Evolutionary conservation across 2,888 invertebrate species (phyloP), one percentile per base, ranked within the genome.

Genomic region (Ellobium chinense): DNA sequence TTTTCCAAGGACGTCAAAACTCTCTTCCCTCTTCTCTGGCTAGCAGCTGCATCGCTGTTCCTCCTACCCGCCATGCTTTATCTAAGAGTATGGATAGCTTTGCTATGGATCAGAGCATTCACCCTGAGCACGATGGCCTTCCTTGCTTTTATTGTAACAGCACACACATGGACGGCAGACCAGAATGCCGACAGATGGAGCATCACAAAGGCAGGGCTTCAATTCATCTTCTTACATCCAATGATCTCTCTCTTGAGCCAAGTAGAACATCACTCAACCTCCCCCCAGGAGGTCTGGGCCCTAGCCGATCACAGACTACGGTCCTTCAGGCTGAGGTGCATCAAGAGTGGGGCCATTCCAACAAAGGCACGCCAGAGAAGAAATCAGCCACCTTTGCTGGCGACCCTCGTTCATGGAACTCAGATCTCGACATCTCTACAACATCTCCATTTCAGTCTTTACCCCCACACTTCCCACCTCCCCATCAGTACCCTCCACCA

Each of bases 251-350:
- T n/a, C 1, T 29, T 9, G 31, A 66, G 18, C 66, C 46, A 29
- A 36, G 56, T 21, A 56, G 56, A 3, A 27, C 36, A 21, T 37
- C 54, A 14, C 58, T 56, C 31, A 56, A 66, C 18, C 34, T 56
- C 7, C 27, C 29, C 7, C 24, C 24, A 18, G 29, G 39, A 56
- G 36, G 31, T 4, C 46, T 54, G 12, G 85, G 85, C 58, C 74
- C 87, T 58, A 85, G 86, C 46, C 86, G 85, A 37, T 89, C 90
- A 7, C 89, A 88, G 80, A 89, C 90, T 58, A 87, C 65, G 4
- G 54, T 90, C 21, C 87, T 89, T 65, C 87, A 89, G 60, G 90
- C 88, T 1, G 90, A 90, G 74, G 89, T 90, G 27, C 89, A 90
- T 66, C 89, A 90, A 78, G 90, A 88, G 56, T 90, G 90, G 90